Base-by-base conservation (phyloP, 1,140 invertebrate genomes). In the Drosophila rhopaloa region DNA sequence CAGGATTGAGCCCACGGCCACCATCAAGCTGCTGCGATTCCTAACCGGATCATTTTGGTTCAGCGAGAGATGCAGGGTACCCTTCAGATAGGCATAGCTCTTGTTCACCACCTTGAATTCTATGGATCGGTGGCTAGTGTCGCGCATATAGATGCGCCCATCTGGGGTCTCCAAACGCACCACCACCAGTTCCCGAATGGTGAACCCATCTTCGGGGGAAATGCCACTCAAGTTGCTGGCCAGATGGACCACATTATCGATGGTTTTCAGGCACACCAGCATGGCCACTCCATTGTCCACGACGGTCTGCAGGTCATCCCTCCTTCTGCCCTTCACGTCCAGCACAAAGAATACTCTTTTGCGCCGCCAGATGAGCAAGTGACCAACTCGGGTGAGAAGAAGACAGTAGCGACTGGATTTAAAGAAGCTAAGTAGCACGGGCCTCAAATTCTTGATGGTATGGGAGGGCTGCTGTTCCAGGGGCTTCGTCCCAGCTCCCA, bases 21-120 rank as follows among this genome's bases (percentile, higher is more conserved):
- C 80, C 55, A 86, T 59, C 0, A 92, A n/a, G 16, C 77, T 74
- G 65, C 80, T 74, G n/a, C 76, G 76, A 38, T 75, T 88, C 6
- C 73, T 63, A 29, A 90, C 19, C 5, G 54, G 19, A 6, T 74
- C 68, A 2, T 55, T 11, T 4, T 66, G 48, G 51, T 80, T 81
- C 1, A 81, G 51, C 0, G 82, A 71, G 0, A 92, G 55, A 67
- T 92, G 82, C 4, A 90, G 29, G 10, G 51, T 73, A 9, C 70
- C 67, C 51, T 76, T 78, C 9, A 92, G 66, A 44, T 76, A 90
- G 16, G 91, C 91, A 66, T 92, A 92, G 53, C 77, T 83, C n/a
- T 80, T 66, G 29, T 61, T 80, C 32, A 85, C 66, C 24, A 80
- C 56, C 0, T 73, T 61, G 9, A 78, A 91, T 27, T 90, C 65